A percentile compares a stretch with the other conserved stretches of the same genome.
Conservation (phyloP, 2,888 invertebrate species). For the Adelognathus sp. region DNA sequence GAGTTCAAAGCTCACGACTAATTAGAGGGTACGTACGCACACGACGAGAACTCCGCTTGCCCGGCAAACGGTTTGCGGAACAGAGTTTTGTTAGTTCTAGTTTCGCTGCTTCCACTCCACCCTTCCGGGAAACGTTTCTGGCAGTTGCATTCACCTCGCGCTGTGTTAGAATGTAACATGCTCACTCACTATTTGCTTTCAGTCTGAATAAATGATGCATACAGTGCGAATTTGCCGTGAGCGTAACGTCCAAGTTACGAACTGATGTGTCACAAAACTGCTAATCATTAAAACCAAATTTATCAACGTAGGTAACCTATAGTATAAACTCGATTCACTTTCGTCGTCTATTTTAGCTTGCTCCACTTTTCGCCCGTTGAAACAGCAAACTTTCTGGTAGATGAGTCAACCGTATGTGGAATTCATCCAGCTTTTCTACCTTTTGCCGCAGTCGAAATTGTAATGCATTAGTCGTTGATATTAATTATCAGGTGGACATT, state of each 20-base stretch:
- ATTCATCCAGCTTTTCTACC: no score
- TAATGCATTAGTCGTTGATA: no score
- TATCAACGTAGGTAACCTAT: no score
- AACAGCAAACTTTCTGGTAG: no score
- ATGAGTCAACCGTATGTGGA: no score
- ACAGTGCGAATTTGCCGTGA: not conserved
- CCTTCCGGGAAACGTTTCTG: constrained; percentile 37
- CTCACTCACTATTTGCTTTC: not conserved
- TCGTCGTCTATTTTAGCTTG: no score
- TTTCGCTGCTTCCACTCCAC: not conserved
- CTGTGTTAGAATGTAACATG: constrained; percentile 2
- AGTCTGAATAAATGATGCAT: not conserved
- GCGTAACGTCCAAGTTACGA: not conserved
- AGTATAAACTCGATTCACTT: no score
- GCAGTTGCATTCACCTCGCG: constrained; percentile 43
- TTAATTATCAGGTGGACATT: no score
- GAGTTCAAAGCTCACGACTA: constrained; percentile 24
- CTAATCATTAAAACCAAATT: no score
- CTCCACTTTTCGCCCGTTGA: no score
- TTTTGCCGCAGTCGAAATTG: no score
- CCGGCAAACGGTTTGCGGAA: not conserved
- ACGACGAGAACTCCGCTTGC: not conserved
- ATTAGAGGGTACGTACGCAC: constrained; percentile 45
- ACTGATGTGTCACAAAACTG: not conserved
- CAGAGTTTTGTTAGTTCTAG: constrained; percentile 24